Evolutionary conservation across 2,888 invertebrate genomes (phyloP).

Genomic region (Scrobipalpa costella): DNA sequence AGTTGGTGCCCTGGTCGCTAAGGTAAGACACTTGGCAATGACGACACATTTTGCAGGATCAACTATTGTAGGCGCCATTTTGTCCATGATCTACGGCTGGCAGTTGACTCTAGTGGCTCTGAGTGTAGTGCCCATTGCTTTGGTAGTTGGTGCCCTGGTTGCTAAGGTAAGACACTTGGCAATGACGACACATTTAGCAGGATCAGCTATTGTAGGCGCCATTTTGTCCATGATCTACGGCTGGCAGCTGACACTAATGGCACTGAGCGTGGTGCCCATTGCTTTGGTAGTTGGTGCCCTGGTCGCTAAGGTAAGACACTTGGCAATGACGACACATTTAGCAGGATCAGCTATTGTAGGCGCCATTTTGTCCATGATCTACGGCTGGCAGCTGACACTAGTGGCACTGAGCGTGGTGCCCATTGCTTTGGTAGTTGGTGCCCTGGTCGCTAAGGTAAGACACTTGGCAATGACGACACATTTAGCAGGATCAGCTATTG

Average conservation of each 20-base stretch:
- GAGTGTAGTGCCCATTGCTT: slow-evolving; percentile 87
- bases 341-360: slow-evolving; percentile 83
- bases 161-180: slow-evolving; percentile 88
- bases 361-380: neutral
- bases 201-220: slow-evolving; percentile 81
- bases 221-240: neutral
- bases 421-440: slow-evolving; percentile 85
- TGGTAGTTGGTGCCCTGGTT: slow-evolving; percentile 85
- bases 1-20: slow-evolving; percentile 86
- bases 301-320: slow-evolving; percentile 83
- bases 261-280: slow-evolving; percentile 87
- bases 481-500: slow-evolving; percentile 84
- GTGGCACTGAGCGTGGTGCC: slow-evolving; percentile 87
- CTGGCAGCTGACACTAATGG: slow-evolving; percentile 43
- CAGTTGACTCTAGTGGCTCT: slow-evolving; percentile 70
- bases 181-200: slow-evolving; percentile 85
- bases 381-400: slow-evolving; percentile 7
- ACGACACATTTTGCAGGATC: slow-evolving; percentile 86
- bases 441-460: slow-evolving; percentile 85
- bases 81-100: neutral
- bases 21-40: slow-evolving; percentile 87
- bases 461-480: slow-evolving; percentile 81
- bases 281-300: slow-evolving; percentile 85
- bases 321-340: slow-evolving; percentile 83
- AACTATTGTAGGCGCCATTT: slow-evolving; percentile 71